Evolutionary conservation across 1,140 invertebrate genomes (phyloP), one percentile per base, ranked within the genome.

Genomic region (Lepidotrigona ventralis): DNA sequence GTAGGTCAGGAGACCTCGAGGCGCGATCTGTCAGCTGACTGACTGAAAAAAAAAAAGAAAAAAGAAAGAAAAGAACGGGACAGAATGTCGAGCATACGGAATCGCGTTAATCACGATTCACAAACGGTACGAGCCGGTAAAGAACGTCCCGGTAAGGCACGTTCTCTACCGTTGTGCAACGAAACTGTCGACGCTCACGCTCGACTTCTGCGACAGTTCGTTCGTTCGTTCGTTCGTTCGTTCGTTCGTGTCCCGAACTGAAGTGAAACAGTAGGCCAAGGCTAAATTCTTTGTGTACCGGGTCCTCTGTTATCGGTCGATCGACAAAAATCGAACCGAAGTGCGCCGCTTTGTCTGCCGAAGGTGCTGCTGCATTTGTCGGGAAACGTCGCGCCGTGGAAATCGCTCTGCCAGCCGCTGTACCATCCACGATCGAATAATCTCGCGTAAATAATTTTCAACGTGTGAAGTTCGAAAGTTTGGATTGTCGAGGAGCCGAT

Each of bases 101-200:
- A 72, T 79, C 68, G 68, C 29, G 29, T 83, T 78, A 70, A 79
- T 83, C 81, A 69, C 51, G 75, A 79, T 83, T 83, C 81, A 71
- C 5, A 60, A 79, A 72, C 56, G 58, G 64, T 82, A 76, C 33
- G 76, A 58, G 53, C n/a, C n/a, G 80, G 54, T 23, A 26, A n/a
- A 60, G 68, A 54, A 60, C 11, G 56, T 58, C 39, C 72, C 23
- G n/a, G n/a, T n/a, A n/a, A n/a, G 56, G 23, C 75, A 69, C 73
- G 74, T 79, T 51, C 6, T 70, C 75, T n/a, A n/a, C 3, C 14
- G 29, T 83, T 83, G 81, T 71, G 80, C 64, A 79, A 79, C 46
- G 2, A 12, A 46, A 56, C 56, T 46, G 29, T 26, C 60, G 12
- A 58, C 33, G 53, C 53, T 46, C n/a, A 46, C 19, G 79, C 64